phyloP scores from a whole-genome alignment of 1,140 invertebrate genomes.

The Sarcophaga bullata region DNA sequence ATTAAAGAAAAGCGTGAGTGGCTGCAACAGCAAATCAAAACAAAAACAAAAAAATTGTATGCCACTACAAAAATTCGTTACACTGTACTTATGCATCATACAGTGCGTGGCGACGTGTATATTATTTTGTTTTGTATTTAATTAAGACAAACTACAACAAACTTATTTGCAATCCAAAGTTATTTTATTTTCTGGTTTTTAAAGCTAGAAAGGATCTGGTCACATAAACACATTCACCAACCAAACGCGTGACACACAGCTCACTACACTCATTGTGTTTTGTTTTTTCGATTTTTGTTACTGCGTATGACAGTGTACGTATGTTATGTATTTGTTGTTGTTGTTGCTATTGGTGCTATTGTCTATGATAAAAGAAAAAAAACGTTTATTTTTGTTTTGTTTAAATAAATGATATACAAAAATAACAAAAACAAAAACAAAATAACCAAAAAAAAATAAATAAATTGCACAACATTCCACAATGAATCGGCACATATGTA shows the following conservation, averaged over 20 bases:
- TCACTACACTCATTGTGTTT: not conserved
- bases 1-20: not conserved
- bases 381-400: not conserved
- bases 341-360: not conserved
- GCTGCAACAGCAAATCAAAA: not conserved
- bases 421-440: not conserved
- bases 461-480: not conserved
- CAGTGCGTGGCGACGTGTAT: not conserved
- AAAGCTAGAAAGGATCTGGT: conserved; percentile 6
- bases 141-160: not conserved
- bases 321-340: not conserved
- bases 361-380: not conserved
- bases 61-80: not conserved
- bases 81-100: not conserved
- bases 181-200: not conserved
- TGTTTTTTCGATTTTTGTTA: not conserved
- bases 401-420: not conserved
- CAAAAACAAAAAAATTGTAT: not conserved
- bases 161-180: not conserved
- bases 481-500: not conserved
- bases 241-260: not conserved
- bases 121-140: not conserved
- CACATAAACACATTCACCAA: not conserved
- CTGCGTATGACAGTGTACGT: not conserved
- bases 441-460: not conserved